These are phyloP conservation scores for Vanacampus margaritifer DNA, from an alignment of 2,113 vertebrate species.

Conservation along the genomic window DNA sequence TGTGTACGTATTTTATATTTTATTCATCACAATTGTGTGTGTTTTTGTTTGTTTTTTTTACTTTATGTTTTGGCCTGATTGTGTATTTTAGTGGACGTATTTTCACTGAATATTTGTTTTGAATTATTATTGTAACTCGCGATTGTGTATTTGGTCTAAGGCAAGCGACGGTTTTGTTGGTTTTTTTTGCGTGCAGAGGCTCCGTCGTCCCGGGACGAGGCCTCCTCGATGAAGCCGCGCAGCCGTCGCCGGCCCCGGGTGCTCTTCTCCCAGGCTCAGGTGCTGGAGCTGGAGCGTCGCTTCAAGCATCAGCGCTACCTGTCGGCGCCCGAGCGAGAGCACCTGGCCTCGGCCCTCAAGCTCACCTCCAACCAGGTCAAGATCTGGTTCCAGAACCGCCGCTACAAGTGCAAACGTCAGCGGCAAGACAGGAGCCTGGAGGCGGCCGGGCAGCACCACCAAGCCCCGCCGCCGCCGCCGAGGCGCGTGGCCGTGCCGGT, in stretches of 20 bases:
- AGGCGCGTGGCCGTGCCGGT: constrained; percentile 88
- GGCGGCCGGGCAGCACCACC: constrained; percentile 75
- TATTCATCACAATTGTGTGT: too few species aligned
- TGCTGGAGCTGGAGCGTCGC: constrained; percentile 91
- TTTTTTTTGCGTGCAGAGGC: too few species aligned
- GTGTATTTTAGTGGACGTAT: too few species aligned
- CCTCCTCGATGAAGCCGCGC: constrained; percentile 71
- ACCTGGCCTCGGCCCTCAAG: constrained; percentile 85
- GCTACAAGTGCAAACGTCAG: constrained; percentile 95
- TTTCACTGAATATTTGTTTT: too few species aligned
- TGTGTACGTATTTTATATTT: too few species aligned
- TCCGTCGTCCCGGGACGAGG: constrained; percentile 71
- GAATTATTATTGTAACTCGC: too few species aligned
- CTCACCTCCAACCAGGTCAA: constrained; percentile 96
- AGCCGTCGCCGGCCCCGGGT: constrained; percentile 88
- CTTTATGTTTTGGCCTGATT: too few species aligned
- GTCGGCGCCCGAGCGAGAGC: constrained; percentile 90
- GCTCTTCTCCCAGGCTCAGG: constrained; percentile 93
- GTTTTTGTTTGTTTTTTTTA: too few species aligned
- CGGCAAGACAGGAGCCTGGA: constrained; percentile 90
- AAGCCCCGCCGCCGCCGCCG: constrained; percentile 75
- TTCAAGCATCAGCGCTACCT: constrained; percentile 96
- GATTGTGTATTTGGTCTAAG: too few species aligned
- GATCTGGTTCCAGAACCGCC: constrained; percentile 96
- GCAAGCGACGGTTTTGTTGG: too few species aligned